Evolutionary conservation across 1,140 invertebrate genomes (phyloP), one percentile per base, ranked within the genome.

Genomic region (Microplitis demolitor): DNA sequence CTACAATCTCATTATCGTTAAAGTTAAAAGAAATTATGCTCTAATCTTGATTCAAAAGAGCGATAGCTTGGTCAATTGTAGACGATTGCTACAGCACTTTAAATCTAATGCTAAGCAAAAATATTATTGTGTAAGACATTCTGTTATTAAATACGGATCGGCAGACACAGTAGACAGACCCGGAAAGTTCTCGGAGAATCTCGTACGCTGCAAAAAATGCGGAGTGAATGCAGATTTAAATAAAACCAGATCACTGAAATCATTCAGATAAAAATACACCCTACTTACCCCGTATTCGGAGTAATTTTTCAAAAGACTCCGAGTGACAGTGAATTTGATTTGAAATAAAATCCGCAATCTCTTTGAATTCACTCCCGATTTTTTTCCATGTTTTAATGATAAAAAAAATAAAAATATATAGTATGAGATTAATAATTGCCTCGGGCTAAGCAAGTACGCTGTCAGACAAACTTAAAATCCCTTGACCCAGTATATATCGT

Each of bases 401-500:
- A 16, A 62, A 37, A 62, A 37, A 62, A 62, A 31, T 13, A 45
- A 37, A 31, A 58, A 16, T 11, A n/a, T 2, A 31, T 3, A 13
- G 13, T 9, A 31, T 4, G 63, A 45, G 63, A 66, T 37, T 45
- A 66, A 66, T 50, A 66, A 50, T 50, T 35, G 61, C 63, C 63
- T 14, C 16, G 11, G 66, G 66, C 66, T 24, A 58, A 60, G 16
- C 53, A 54, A 69, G 68, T 69, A 56, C 67, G 56, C 37, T 56
- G 67, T 56, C 67, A 56, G 54, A 69, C 68, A 72, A 72, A 72
- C 71, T 66, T 72, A 64, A 72, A 67, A 72, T 72, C 71, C 71
- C 71, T 72, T 72, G 71, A 72, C 71, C 71, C 71, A 72, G 63
- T 72, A 72, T 67, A 72, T 60, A 72, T 67, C 33, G 50, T 67